These are phyloP conservation scores for Natator depressus DNA, from an alignment of 2,113 vertebrate species.

Conservation along the genomic window DNA sequence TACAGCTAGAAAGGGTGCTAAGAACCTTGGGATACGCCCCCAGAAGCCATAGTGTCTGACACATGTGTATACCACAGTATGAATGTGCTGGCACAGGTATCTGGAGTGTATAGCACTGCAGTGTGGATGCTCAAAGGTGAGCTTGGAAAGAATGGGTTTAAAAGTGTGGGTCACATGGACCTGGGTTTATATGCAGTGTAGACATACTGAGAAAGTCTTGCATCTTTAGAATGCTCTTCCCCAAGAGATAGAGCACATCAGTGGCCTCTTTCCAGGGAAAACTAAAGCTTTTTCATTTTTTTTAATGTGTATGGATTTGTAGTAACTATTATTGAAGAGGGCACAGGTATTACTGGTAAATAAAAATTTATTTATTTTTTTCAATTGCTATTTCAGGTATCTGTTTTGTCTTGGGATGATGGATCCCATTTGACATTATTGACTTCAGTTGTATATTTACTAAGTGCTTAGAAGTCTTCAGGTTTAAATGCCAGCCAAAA, in stretches of 20 bases:
- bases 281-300: not conserved
- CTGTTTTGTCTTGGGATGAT: not conserved
- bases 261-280: not conserved
- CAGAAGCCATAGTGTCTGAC: no score
- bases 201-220: not conserved
- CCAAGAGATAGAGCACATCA: not conserved
- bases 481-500: not conserved
- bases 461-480: not conserved
- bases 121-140: no score
- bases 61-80: no score
- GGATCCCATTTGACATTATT: not conserved
- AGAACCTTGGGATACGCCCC: no score
- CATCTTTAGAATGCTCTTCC: not conserved
- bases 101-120: no score
- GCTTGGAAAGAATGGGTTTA: no score
- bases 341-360: not conserved
- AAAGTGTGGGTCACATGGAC: no score
- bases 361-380: not conserved
- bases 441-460: not conserved
- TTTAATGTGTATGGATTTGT: accelerated
- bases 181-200: no score
- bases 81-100: no score
- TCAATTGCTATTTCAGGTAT: not conserved
- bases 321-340: accelerated
- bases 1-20: no score